These are phyloP conservation scores for Gyrodactylus salaris DNA, from an alignment of 1,140 invertebrate genomes.

Conservation along the genomic window DNA sequence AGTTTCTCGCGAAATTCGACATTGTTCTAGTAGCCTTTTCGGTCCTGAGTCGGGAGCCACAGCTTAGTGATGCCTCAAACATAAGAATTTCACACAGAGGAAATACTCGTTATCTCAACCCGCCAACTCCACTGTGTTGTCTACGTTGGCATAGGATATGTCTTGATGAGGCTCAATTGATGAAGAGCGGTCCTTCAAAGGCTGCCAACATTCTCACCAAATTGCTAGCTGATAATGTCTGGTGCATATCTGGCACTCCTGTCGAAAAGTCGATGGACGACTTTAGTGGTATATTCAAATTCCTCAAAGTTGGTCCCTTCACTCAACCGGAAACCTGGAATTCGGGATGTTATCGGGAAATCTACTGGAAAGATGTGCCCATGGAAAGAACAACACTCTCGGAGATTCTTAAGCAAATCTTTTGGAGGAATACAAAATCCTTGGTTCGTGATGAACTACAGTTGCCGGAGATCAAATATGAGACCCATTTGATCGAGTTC, in stretches of 20 bases:
- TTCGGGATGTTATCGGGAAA: neutral
- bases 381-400: constrained; percentile 21
- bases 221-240: constrained; percentile 28
- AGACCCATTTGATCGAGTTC: neutral
- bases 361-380: neutral
- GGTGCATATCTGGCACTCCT: constrained; percentile 44
- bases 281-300: constrained; percentile 33
- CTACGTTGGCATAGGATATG: constrained; percentile 21
- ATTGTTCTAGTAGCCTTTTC: neutral
- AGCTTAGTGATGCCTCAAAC: neutral
- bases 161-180: constrained; percentile 47
- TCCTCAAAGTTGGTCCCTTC: constrained; percentile 30
- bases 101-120: neutral
- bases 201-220: constrained; percentile 11
- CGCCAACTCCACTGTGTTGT: neutral
- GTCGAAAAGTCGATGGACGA: constrained; percentile 30
- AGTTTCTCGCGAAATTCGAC: neutral
- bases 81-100: neutral
- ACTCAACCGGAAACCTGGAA: constrained; percentile 9
- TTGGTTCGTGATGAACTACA: neutral
- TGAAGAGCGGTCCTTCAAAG: constrained; percentile 28
- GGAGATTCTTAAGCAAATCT: constrained; percentile 16
- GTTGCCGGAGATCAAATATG: neutral
- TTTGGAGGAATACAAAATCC: neutral
- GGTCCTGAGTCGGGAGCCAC: neutral